These are phyloP conservation scores for Oxygymnocypris stewartii DNA, from an alignment of 2,113 vertebrate genomes.

Conservation along the genomic window DNA sequence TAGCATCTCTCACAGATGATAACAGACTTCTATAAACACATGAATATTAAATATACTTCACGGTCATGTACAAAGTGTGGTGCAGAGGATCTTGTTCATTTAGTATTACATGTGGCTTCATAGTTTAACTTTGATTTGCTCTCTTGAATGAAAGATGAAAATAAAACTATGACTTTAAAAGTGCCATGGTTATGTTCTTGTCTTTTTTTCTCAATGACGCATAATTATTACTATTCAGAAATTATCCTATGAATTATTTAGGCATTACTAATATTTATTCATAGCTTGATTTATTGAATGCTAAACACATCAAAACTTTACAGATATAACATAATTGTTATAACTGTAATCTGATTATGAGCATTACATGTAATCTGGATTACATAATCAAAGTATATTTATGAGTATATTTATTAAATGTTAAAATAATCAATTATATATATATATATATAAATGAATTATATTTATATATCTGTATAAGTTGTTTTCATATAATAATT, in stretches of 20 bases:
- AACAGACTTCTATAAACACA: neutral
- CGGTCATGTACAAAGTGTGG: constrained; percentile 55
- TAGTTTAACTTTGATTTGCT: neutral
- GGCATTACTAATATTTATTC: too few relatives aligned
- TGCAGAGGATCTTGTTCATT: constrained; percentile 59
- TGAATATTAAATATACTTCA: constrained; percentile 59
- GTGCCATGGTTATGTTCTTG: neutral
- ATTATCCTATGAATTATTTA: neutral
- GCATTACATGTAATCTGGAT: too few relatives aligned
- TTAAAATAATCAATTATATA: too few relatives aligned
- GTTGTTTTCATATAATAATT: too few relatives aligned
- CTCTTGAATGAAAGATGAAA: constrained; percentile 60
- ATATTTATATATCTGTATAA: too few relatives aligned
- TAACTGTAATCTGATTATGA: too few relatives aligned
- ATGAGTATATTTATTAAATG: too few relatives aligned
- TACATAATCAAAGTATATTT: too few relatives aligned
- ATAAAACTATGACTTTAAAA: constrained; percentile 62
- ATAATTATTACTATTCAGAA: neutral
- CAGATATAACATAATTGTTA: too few relatives aligned
- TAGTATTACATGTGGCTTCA: constrained; percentile 8
- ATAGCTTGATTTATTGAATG: too few relatives aligned
- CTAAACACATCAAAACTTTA: too few relatives aligned
- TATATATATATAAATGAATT: too few relatives aligned
- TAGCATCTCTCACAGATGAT: neutral
- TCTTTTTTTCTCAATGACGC: neutral